Conservation (phyloP, 2,797 vertebrate genomes). For the Zenarchopterus dispar region DNA sequence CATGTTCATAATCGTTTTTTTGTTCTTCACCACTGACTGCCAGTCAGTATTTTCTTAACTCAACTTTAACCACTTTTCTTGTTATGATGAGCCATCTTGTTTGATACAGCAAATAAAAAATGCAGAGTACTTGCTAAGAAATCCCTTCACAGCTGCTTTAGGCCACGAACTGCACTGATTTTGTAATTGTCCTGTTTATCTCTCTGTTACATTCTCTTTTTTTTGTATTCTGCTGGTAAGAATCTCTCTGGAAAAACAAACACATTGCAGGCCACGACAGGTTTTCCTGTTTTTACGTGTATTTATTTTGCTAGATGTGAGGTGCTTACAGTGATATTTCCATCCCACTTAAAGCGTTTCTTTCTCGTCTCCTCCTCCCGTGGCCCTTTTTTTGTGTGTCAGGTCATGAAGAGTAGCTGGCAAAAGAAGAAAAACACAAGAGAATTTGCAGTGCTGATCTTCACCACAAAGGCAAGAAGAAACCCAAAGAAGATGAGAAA, state of each 20-base stretch:
- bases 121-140: too few species aligned
- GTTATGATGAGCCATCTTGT: slow-evolving; percentile 8
- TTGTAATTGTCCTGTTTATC: neutral
- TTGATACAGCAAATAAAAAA: slow-evolving; percentile 13
- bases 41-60: slow-evolving; percentile 20
- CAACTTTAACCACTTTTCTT: neutral
- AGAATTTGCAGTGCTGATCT: slow-evolving; percentile 23
- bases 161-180: neutral
- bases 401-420: slow-evolving; percentile 43
- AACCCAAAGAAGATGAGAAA: slow-evolving; percentile 21
- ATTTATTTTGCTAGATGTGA: slow-evolving; percentile 9
- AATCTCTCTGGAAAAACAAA: too few species aligned
- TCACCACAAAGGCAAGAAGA: slow-evolving; percentile 26
- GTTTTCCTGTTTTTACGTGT: slow-evolving; percentile 7
- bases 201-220: neutral
- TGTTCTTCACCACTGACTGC: neutral
- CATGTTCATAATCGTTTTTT: neutral
- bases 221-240: too few species aligned
- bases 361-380: too few species aligned
- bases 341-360: slow-evolving; percentile 19
- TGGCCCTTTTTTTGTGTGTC: slow-evolving; percentile 23
- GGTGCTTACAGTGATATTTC: slow-evolving; percentile 1
- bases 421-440: slow-evolving; percentile 25
- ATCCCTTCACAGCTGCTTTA: neutral
- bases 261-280: too few species aligned